Base-by-base conservation (phyloP, 2,888 invertebrate genomes). In the Trimorus sp. region DNA sequence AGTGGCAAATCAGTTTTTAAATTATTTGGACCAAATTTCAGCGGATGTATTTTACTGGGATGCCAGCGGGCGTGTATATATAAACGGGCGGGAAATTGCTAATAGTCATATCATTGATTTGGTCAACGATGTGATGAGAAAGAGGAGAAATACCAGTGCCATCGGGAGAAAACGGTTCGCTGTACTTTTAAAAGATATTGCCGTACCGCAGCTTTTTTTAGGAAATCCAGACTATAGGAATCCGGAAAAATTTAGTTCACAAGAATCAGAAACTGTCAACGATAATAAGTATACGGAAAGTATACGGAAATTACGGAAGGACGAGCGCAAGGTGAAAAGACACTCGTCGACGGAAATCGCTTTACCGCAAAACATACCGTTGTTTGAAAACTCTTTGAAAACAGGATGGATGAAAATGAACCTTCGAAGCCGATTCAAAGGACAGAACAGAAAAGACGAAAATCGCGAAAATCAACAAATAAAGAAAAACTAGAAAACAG, bases 401-500 rank as follows among this genome's bases (percentile, higher is more conserved):
- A 56, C 56, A 37, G 37, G 56, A 56, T 56, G 56, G 56, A 1
- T 56, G 4, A 37, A 1, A 37, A 56, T 56, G n/a, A 56, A 56
- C 7, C 37, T 56, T n/a, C 37, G 37, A 8, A 37, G n/a, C 2
- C n/a, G 56, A 2, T 36, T 36, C 9, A 36, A 56, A 36, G n/a
- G 15, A 5, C 36, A 51, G n/a, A n/a, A n/a, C n/a, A n/a, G n/a
- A n/a, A n/a, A n/a, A n/a, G n/a, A n/a, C n/a, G n/a, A n/a, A n/a
- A n/a, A n/a, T n/a, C n/a, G n/a, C n/a, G n/a, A n/a, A n/a, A n/a
- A n/a, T n/a, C n/a, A n/a, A n/a, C n/a, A n/a, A n/a, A n/a, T n/a
- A n/a, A n/a, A n/a, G n/a, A n/a, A n/a, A n/a, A n/a, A n/a, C n/a
- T n/a, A n/a, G n/a, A n/a, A n/a, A n/a, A n/a, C n/a, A n/a, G n/a